These are phyloP conservation scores for Spondyliosoma cantharus DNA, from an alignment of 2,797 vertebrate species.

Conservation along the genomic window DNA sequence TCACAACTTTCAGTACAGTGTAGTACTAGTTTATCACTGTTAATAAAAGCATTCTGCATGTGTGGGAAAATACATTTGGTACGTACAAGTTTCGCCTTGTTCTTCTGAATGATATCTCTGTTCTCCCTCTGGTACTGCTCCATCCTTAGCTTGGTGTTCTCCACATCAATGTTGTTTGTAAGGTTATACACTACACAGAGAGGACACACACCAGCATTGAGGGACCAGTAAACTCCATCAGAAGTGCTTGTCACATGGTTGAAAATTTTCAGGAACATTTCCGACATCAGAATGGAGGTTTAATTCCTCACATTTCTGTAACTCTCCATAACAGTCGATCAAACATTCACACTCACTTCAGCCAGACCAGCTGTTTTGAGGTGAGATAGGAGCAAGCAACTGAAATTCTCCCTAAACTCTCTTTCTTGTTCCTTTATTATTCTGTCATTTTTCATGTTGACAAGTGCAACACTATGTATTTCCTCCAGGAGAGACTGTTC, in stretches of 20 bases:
- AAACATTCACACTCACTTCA: background rate
- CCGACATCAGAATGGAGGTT: background rate
- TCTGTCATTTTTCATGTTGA: background rate
- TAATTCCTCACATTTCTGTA: background rate
- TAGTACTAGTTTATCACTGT: background rate
- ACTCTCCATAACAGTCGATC: background rate
- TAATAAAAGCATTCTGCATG: background rate
- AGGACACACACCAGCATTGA: slow-evolving; percentile 10
- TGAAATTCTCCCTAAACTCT: background rate
- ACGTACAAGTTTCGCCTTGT: slow-evolving; percentile 95
- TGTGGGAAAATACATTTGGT: background rate
- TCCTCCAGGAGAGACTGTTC: slow-evolving; percentile 1
- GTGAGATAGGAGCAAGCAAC: background rate
- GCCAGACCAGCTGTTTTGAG: background rate
- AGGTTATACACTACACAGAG: slow-evolving; percentile 91
- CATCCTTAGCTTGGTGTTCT: slow-evolving; percentile 95
- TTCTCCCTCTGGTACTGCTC: slow-evolving; percentile 97
- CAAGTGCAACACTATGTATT: background rate
- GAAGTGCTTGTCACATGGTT: background rate
- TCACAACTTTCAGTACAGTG: background rate
- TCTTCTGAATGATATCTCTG: slow-evolving; percentile 95
- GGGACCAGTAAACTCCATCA: background rate
- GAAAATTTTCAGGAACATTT: background rate
- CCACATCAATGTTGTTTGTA: slow-evolving; percentile 96
- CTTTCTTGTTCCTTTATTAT: background rate